Evolutionary conservation across 30 jellyfish, hydroid and myxozoan species (phyloP), one percentile per base, ranked within the genome.

Genomic region (Calvadosia cruxmelitensis): DNA sequence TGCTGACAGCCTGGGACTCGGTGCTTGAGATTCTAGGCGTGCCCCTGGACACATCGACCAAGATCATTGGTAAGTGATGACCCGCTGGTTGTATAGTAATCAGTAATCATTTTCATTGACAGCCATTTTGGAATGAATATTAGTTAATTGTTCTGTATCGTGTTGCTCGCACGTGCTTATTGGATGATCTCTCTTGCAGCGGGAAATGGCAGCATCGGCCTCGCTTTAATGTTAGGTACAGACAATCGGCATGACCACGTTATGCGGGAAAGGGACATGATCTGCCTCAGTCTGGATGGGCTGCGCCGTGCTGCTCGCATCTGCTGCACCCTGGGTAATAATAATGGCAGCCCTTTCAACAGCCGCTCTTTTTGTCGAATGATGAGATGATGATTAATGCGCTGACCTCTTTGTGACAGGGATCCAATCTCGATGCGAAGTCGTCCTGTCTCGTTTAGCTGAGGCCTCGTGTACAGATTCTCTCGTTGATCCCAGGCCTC

Each of bases 301-400:
- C 81, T 89, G 16, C 74, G 98, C 29, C 42, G 98, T 49, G 98
- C 98, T 20, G 98, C 98, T 0, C 68, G 98, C 28, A 76, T 89
- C 24, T 89, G 98, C 83, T 89, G 98, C 52, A 72, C 91, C 12
- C 83, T 89, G 13, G 98, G 98, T 89, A 68, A 72, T n/a, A n/a
- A n/a, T n/a, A n/a, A n/a, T n/a, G n/a, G n/a, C n/a, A n/a, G n/a
- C n/a, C n/a, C n/a, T n/a, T n/a, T n/a, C n/a, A n/a, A n/a, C n/a
- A n/a, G n/a, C n/a, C n/a, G n/a, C n/a, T n/a, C n/a, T n/a, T n/a
- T n/a, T n/a, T n/a, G n/a, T n/a, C n/a, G n/a, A n/a, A n/a, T n/a
- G n/a, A n/a, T n/a, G n/a, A n/a, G n/a, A n/a, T n/a, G n/a, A n/a
- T n/a, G n/a, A n/a, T n/a, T 48, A n/a, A 48, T 57, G 25, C 25